Conservation (phyloP, 2,797 vertebrate genomes). For the Propithecus deckenii region DNA sequence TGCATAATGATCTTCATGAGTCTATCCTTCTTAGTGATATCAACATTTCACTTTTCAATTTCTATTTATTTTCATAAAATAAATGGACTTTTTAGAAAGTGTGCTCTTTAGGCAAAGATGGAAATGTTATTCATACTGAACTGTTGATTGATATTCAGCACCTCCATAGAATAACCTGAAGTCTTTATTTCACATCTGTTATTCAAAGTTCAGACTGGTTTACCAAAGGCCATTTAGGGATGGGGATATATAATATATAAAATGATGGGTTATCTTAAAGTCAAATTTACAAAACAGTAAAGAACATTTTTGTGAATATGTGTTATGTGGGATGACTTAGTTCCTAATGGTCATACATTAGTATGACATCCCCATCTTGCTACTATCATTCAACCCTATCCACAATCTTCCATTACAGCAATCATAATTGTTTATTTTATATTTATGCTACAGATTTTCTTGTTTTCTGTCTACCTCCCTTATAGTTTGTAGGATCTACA, state of each 20-base stretch:
- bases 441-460: background rate
- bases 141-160: background rate
- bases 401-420: background rate
- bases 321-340: background rate
- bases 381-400: background rate
- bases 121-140: background rate
- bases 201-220: background rate
- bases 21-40: background rate
- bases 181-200: background rate
- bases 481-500: background rate
- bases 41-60: background rate
- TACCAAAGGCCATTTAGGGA: background rate
- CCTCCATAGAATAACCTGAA: background rate
- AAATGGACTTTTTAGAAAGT: background rate
- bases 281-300: background rate
- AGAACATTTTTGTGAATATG: background rate
- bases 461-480: background rate
- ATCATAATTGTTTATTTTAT: background rate
- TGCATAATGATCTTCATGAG: background rate
- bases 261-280: background rate
- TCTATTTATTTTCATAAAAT: conserved; percentile 31
- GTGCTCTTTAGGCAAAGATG: background rate
- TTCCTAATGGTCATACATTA: background rate
- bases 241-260: background rate
- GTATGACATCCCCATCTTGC: background rate